Evolutionary conservation across 2,113 vertebrate species (phyloP).

Genomic region (Dicaeum eximium): DNA sequence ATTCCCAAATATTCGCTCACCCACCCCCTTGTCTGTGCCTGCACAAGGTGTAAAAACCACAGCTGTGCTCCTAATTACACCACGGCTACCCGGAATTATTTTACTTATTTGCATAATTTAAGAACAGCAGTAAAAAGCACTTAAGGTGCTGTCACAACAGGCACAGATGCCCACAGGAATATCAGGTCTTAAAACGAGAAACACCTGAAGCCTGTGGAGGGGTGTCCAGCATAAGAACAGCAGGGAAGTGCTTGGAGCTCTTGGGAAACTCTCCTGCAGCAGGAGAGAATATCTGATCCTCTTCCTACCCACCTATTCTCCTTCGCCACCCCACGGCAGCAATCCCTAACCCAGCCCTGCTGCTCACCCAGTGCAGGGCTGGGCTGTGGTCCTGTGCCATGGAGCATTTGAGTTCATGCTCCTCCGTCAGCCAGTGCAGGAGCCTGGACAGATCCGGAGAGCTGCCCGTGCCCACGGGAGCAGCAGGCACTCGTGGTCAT

Average conservation of each 20-base stretch:
- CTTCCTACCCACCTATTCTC: neutral
- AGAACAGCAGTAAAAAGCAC: neutral
- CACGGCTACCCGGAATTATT: accelerated
- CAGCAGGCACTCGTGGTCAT: accelerated
- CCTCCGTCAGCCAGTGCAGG: neutral
- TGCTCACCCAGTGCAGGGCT: neutral
- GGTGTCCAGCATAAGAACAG: neutral
- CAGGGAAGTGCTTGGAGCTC: neutral
- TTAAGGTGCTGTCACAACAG: neutral
- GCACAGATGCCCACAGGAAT: neutral
- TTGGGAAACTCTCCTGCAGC: neutral
- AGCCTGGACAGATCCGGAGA: accelerated
- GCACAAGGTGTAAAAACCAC: neutral
- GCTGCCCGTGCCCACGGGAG: accelerated
- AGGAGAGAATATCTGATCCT: neutral
- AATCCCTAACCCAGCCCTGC: neutral
- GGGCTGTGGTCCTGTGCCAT: neutral
- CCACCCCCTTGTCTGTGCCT: accelerated
- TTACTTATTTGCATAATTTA: neutral
- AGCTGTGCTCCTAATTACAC: neutral
- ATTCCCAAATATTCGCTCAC: accelerated
- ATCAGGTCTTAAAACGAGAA: neutral
- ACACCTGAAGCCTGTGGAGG: accelerated
- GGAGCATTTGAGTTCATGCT: neutral
- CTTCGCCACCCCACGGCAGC: neutral